Base-by-base conservation (phyloP, 1,140 invertebrate species). In the Trialeurodes vaporariorum region DNA sequence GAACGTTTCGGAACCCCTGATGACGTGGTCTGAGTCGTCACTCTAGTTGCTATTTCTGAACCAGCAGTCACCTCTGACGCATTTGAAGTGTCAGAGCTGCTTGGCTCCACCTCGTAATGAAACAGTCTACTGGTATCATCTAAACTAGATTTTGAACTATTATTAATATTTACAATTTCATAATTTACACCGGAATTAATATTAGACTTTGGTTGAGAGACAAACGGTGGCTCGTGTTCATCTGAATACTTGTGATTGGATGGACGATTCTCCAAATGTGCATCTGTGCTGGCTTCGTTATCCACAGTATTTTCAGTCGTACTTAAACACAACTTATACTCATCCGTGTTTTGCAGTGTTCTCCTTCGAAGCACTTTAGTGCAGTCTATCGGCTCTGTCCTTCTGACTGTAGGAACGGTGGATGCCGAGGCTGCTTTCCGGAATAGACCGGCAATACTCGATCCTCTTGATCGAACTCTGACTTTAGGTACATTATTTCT, bases 401-500 rank as follows among this genome's bases (percentile, higher is more conserved):
- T 61, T 11, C 5, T 22, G 60, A 11, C 22, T 25, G 60, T n/a
- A 11, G n/a, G 25, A 5, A 23, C 60, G 5, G 22, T 5, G 5
- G 22, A 25, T n/a, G 22, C 5, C n/a, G 60, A 5, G 5, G 60
- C 60, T 9, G 25, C 22, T n/a, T 61, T 61, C 5, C 34, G 34
- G 34, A 49, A 49, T 5, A 49, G 34, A 49, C 34, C 34, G 34
- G 34, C 34, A 17, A 69, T 69, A 59, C 58, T 58, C 13, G 63
- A 40, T 13, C 27, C 58, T 34, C 64, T n/a, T 1, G 61, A 59
- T 2, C 40, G 64, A n/a, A 66, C 58, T 49, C 58, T 61, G 0
- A 61, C 67, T 70, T 64, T 61, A 5, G 72, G 70, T 1, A 63
- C 67, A 12, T 49, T 63, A 27, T 72, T 72, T 22, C 70, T 59